Evolutionary conservation across 2,113 vertebrate genomes (phyloP).

Genomic region (Microcebus tavaratra): DNA sequence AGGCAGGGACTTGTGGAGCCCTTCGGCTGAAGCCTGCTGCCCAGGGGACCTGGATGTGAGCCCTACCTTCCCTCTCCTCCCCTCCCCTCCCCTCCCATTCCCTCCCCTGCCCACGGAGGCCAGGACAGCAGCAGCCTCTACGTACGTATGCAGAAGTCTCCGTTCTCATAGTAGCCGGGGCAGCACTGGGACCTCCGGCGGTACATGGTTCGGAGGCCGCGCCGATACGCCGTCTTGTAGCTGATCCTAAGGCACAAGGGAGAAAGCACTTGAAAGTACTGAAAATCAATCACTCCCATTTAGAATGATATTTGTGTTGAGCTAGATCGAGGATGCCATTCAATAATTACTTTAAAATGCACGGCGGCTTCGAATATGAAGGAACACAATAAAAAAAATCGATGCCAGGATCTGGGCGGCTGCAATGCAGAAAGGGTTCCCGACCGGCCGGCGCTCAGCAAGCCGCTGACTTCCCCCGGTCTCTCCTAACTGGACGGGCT

Average conservation of each 20-base stretch:
- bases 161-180: conserved; percentile 97
- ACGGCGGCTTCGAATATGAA: conserved; percentile 78
- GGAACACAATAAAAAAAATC: conserved; percentile 80
- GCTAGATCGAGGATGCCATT: conserved; percentile 77
- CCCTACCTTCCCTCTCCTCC: no score
- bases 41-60: neutral
- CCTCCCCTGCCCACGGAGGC: no score
- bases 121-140: conserved; percentile 69
- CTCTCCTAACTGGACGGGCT: neutral
- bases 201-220: conserved; percentile 98
- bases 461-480: neutral
- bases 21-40: neutral
- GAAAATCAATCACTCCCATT: conserved; percentile 83
- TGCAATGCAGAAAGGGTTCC: conserved; percentile 47
- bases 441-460: neutral
- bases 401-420: conserved; percentile 65
- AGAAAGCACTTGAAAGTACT: conserved; percentile 78
- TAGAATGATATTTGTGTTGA: conserved; percentile 82
- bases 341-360: conserved; percentile 85
- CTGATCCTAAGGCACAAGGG: conserved; percentile 92
- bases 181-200: conserved; percentile 98
- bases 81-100: neutral
- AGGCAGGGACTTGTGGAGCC: neutral
- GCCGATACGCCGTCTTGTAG: conserved; percentile 97
- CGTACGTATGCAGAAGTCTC: conserved; percentile 97